Base-by-base conservation (phyloP, 2,888 invertebrate species). In the Meloe dianella region DNA sequence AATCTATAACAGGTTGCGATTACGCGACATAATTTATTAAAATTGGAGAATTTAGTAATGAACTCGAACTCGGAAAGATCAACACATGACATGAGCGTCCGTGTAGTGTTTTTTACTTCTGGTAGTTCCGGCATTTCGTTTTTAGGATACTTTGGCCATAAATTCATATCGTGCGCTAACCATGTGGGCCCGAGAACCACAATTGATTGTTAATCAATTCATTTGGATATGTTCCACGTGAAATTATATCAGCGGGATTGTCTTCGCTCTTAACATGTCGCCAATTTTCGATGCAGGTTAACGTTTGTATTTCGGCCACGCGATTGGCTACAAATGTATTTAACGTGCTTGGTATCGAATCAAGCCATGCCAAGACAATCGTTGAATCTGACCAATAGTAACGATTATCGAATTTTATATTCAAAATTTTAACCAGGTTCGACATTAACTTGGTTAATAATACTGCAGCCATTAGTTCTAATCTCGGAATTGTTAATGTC, bases 251-350 rank as follows among this genome's bases (percentile, higher is more conserved):
- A 6, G 67, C 70, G 1, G 70, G 60, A 30, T 68, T 70, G 14
- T 65, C 51, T 41, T 41, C 30, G 3, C 57, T 61, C 9, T 20
- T 22, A 20, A 70, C 61, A 29, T 70, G 62, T n/a, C 61, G 29
- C 70, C 70, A 68, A 17, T 63, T 41, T 14, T 29, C 17, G 12
- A 17, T 38, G 20, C 61, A 6, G n/a, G 61, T 60, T 20, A 70
- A 24, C 9, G 24, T 20, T 47, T 70, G 68, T 35, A 70, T 64
- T 60, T 66, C 58, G 2, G 57, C 22, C 6, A 70, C 63, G 27
- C 70, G 24, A 56, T 67, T 66, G 4, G 67, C 61, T 12, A 68
- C 66, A 32, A 63, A 70, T 12, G 63, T 64, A 58, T 69, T 63
- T 57, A 60, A 62, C 1, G 17, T 54, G 27, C 32, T 57, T 24